phyloP scores from a whole-genome alignment of 2,888 invertebrate species.

The Drosophila dives region DNA sequence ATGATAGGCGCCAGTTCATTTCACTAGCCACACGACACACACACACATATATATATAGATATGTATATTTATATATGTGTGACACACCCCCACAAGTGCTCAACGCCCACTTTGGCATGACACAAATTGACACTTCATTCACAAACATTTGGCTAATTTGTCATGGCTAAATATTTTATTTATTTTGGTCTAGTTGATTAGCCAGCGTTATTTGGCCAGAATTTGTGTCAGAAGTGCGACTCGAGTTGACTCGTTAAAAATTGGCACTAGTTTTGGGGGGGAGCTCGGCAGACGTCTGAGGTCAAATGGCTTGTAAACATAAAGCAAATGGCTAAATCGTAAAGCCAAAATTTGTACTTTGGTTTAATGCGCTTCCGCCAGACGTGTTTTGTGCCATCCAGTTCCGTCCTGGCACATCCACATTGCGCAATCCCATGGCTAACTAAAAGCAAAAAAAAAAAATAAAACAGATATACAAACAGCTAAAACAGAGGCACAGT shows the following conservation, averaged over 20 bases:
- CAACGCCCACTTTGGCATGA: slow-evolving; percentile 6
- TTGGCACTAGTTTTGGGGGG: neutral
- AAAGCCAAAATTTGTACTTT: slow-evolving; percentile 53
- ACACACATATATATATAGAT: neutral
- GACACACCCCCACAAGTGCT: slow-evolving; percentile 30
- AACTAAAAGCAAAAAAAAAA: slow-evolving; percentile 5
- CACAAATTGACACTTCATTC: slow-evolving; percentile 33
- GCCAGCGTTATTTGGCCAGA: slow-evolving; percentile 39
- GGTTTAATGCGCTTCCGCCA: slow-evolving; percentile 50
- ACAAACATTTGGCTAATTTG: slow-evolving; percentile 27
- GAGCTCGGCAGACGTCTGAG: slow-evolving; percentile 57
- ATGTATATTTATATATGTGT: neutral
- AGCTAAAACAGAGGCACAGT: neutral
- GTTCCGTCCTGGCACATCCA: slow-evolving; percentile 3
- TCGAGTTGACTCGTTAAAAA: slow-evolving; percentile 20
- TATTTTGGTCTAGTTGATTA: slow-evolving; percentile 11
- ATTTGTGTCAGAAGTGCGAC: slow-evolving; percentile 46
- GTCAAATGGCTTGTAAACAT: slow-evolving; percentile 71
- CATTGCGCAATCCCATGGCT: slow-evolving; percentile 50
- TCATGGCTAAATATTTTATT: neutral
- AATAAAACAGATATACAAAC: neutral
- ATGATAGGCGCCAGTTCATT: slow-evolving; percentile 6
- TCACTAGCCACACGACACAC: slow-evolving; percentile 14
- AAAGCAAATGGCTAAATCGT: slow-evolving; percentile 64
- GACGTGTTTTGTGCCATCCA: slow-evolving; percentile 5